These are phyloP conservation scores for Nebria salina DNA, from an alignment of 2,888 invertebrate genomes.

Conservation along the genomic window DNA sequence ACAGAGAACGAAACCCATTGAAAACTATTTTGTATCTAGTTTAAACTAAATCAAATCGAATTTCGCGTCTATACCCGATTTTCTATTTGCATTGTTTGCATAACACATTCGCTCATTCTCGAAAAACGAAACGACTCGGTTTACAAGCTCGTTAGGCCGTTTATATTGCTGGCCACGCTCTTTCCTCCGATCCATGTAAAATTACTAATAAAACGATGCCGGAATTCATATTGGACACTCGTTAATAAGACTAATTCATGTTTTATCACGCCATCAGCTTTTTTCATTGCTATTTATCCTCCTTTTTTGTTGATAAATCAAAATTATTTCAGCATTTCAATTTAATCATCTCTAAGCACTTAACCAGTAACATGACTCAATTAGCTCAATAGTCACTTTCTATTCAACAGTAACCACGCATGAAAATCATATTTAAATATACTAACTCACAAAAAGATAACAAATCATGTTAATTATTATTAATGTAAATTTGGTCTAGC, in stretches of 20 bases:
- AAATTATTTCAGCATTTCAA: no score
- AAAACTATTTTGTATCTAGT: constrained; percentile 47
- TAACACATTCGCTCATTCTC: background rate
- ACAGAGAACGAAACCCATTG: constrained; percentile 30
- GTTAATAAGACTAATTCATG: constrained; percentile 9
- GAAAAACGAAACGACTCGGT: background rate
- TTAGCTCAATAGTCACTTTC: no score
- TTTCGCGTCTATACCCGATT: constrained; percentile 30
- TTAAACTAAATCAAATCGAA: constrained; percentile 45
- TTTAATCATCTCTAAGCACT: no score
- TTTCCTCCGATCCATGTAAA: background rate
- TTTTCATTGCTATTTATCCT: no score
- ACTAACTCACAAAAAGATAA: background rate
- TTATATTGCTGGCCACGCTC: no score
- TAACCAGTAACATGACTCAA: no score
- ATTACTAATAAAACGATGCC: constrained; percentile 11
- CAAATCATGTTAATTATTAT: background rate
- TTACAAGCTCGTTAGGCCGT: constrained; percentile 4
- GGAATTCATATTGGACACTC: constrained; percentile 8
- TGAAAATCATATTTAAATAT: no score
- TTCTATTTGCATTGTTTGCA: constrained; percentile 36
- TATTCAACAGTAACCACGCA: no score
- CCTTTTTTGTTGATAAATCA: no score
- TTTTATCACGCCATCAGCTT: background rate
- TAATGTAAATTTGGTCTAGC: background rate